Base-by-base conservation (phyloP, 2,888 invertebrate species). In the Machimus atricapillus region DNA sequence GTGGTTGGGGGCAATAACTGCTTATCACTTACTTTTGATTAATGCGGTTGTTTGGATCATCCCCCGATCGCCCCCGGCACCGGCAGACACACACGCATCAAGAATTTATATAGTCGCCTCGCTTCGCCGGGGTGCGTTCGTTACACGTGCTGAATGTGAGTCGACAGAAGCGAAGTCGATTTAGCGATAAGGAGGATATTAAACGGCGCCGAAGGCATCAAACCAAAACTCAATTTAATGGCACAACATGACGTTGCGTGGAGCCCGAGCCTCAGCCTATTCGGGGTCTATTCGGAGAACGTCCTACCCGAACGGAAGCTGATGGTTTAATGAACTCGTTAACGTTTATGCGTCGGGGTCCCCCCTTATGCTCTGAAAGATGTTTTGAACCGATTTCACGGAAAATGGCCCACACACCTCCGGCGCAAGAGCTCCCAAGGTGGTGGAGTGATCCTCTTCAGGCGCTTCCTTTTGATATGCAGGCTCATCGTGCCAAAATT, bases 11-110 rank as follows among this genome's bases (percentile, higher is more conserved):
- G 86, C 58, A 78, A 86, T 78, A 86, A 86, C 89, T 89, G 89
- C 89, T 89, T 89, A 89, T 89, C 89, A 89, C 89, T 89, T 89
- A 89, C 89, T 88, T 89, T 89, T 88, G 89, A 89, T 89, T 89
- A 89, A 89, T 89, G 89, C 88, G 89, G 89, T 89, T 89, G 86
- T 85, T 85, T 74, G 85, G 76, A 85, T 85, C 23, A 85, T 85
- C 85, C 52, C 46, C 74, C 31, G 76, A 31, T 40, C 3, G 74
- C 85, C 85, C 34, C 4, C n/a, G 56, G 56, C 56, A 19, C 58
- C 2, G 40, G 74, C 27, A 37, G 37, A 46, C 83, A 83, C 66
- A 83, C 43, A 73, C 58, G 43, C 85, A 74, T 9, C 16, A 46
- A 23, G 73, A 27, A 73, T 27, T 37, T 14, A 58, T 14, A 58